Conservation (phyloP, 2,113 vertebrate genomes). For the Amphiprion ocellaris region DNA sequence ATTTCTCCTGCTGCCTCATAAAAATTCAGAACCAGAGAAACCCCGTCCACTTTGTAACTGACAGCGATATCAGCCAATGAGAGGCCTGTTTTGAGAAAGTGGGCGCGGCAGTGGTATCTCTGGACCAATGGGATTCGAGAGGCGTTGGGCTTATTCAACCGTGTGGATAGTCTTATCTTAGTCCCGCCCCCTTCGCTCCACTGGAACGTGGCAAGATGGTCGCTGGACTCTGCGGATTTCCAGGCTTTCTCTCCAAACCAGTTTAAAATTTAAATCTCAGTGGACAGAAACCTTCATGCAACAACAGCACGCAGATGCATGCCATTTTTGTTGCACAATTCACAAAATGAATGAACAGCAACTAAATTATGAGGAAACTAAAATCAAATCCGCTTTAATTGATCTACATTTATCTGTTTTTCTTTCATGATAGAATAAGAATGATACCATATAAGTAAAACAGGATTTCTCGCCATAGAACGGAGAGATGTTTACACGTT, state of each 20-base stretch:
- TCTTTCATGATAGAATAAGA: too few species aligned
- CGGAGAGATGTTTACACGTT: too few species aligned
- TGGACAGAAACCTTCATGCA: too few species aligned
- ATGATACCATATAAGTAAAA: too few species aligned
- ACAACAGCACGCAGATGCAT: neutral
- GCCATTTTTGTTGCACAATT: neutral
- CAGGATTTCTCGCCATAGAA: too few species aligned
- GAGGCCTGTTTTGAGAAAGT: rapidly evolving
- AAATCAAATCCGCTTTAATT: neutral
- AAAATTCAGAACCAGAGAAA: constrained; percentile 49
- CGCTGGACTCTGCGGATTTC: too few species aligned
- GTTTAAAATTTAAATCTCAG: neutral
- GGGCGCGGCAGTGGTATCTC: neutral
- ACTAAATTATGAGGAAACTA: neutral
- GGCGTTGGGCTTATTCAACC: constrained; percentile 72
- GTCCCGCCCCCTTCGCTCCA: constrained; percentile 54
- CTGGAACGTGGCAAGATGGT: constrained; percentile 84
- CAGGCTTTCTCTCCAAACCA: too few species aligned
- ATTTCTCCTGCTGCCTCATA: constrained; percentile 53
- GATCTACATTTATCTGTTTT: too few species aligned
- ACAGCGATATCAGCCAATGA: constrained; percentile 44
- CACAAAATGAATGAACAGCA: neutral
- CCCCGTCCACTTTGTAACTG: constrained; percentile 27
- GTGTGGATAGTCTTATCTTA: constrained; percentile 62
- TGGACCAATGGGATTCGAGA: constrained; percentile 49